Percentiles rank a stretch among this genome's conserved stretches.
These are phyloP conservation scores for Volucella bombylans DNA, from an alignment of 2,888 invertebrate genomes.

Conservation along the genomic window DNA sequence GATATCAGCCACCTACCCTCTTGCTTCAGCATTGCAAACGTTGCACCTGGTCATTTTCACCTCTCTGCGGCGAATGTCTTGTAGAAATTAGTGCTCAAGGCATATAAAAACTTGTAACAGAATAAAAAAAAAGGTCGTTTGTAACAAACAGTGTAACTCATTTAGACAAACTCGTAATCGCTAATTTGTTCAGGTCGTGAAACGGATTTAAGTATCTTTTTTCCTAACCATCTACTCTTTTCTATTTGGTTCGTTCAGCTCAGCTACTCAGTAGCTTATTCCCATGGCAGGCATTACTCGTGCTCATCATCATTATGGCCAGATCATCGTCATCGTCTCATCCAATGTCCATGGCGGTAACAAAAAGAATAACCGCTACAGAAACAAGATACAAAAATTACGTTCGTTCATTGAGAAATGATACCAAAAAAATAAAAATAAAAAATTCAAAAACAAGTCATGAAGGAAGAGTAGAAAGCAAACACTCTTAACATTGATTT, in stretches of 20 bases:
- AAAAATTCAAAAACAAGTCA: conserved; percentile 3
- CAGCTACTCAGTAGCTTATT: conserved; percentile 29
- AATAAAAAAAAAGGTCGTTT: not conserved
- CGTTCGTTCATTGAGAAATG: conserved; percentile 28
- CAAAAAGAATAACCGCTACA: conserved; percentile 17
- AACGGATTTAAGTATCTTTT: conserved; percentile 20
- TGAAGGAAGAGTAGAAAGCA: conserved; percentile 18
- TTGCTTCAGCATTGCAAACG: too few relatives aligned
- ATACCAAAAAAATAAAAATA: conserved; percentile 20
- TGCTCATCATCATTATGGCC: conserved; percentile 24
- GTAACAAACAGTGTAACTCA: not conserved
- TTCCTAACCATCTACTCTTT: not conserved
- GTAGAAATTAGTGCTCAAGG: too few relatives aligned
- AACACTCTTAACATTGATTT: conserved; percentile 54
- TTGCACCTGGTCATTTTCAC: too few relatives aligned
- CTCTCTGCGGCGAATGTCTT: too few relatives aligned
- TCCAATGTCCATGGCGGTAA: conserved; percentile 28
- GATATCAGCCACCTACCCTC: too few relatives aligned
- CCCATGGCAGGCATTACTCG: conserved; percentile 32
- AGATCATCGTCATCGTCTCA: conserved; percentile 24
- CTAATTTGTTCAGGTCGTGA: conserved; percentile 8
- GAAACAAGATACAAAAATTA: conserved; percentile 19
- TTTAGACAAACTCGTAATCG: not conserved
- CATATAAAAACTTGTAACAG: too few relatives aligned
- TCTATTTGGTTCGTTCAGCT: conserved; percentile 25